Percentiles rank a stretch among this genome's conserved stretches.
Evolutionary conservation across 2,888 invertebrate genomes (phyloP).

Genomic region (Cephus pygmeus): DNA sequence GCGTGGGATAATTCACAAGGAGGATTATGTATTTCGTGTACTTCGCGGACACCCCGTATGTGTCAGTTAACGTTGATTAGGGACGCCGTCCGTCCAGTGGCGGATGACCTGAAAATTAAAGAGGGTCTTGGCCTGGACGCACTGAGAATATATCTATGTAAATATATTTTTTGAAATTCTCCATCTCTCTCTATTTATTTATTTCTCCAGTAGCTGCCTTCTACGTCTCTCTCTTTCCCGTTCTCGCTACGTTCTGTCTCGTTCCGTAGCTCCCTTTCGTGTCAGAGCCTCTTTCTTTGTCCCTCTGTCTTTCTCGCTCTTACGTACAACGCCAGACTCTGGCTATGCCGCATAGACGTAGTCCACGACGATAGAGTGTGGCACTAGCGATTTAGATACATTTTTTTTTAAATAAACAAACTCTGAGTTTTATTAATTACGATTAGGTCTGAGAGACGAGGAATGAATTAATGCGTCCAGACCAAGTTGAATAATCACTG

Average conservation of each 20-base stretch:
- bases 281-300: neutral
- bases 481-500: conserved; percentile 8
- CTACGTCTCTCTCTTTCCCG: neutral
- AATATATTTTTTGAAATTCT: neutral
- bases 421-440: neutral
- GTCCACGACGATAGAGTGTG: neutral
- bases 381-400: neutral
- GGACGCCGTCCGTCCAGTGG: conserved; percentile 22
- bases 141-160: neutral
- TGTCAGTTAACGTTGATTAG: conserved; percentile 42
- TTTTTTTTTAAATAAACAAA: neutral
- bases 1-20: neutral
- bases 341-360: neutral
- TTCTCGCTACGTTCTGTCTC: neutral
- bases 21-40: neutral
- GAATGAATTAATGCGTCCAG: conserved; percentile 8
- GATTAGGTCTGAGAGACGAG: neutral
- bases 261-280: neutral
- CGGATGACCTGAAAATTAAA: conserved; percentile 4
- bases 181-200: neutral
- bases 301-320: neutral
- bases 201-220: no score
- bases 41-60: neutral
- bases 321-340: neutral
- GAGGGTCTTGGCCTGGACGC: conserved; percentile 3